Base-by-base conservation (phyloP, 2,113 vertebrate species). In the Vanacampus margaritifer region DNA sequence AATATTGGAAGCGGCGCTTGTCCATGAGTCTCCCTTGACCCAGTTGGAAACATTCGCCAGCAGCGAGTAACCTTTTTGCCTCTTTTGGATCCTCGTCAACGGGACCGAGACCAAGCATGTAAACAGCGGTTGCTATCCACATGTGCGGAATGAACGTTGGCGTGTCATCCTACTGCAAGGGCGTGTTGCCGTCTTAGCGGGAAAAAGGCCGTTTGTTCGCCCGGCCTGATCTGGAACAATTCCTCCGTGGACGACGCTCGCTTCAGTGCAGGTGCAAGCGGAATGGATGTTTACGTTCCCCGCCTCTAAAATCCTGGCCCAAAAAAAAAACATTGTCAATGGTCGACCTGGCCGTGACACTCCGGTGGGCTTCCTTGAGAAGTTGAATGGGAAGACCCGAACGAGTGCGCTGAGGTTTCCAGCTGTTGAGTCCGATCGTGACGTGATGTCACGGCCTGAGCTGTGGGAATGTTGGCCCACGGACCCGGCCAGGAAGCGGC, bases 381-480 rank as follows among this genome's bases (percentile, higher is more conserved):
- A 54, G 10, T 54, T 26, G 51, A 14, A 54, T 11, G 51, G 51
- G 23, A 26, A 26, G 23, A 54, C 13, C 2, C 28, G 28, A n/a
- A n/a, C n/a, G n/a, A n/a, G n/a, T n/a, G n/a, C n/a, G n/a, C n/a
- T n/a, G n/a, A n/a, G n/a, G n/a, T n/a, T n/a, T n/a, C 51, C 51
- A 54, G 51, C 51, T 54, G 51, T 26, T 24, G 24, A 26, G 51
- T 54, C 51, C 14, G 48, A 10, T 11, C 48, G 10, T 87, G 81
- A 68, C 54, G 71, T 84, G 82, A 88, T 67, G 83, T 87, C 79
- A 87, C 69, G 56, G 61, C 45, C 53, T 3, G 61, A 65, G 61
- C 75, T 53, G 67, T 56, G 61, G 71, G 73, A 65, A 45, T 65
- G 58, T 54, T 24, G 23, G n/a, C 10, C 24, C 12, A 5, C 26